Conservation (phyloP, 2,888 invertebrate species). For the Harpalus rufipes region DNA sequence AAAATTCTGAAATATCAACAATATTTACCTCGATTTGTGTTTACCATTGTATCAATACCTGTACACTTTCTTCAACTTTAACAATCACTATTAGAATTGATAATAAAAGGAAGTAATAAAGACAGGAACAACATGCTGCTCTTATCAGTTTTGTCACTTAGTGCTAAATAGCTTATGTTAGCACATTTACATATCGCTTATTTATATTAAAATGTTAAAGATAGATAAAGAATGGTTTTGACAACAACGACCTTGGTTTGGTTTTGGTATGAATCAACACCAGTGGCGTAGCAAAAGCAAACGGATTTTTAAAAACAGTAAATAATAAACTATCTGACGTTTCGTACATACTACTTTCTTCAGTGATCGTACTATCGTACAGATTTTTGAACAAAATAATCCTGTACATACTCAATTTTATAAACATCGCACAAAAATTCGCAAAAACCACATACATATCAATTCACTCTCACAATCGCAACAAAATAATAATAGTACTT, state of each 20-base stretch:
- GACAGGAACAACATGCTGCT: conserved; percentile 34
- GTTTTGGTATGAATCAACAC: not conserved
- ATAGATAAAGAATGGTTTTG: conserved; percentile 41
- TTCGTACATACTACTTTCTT: too few relatives aligned
- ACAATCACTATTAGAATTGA: conserved; percentile 32
- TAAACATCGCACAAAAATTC: too few relatives aligned
- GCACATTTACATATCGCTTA: conserved; percentile 35
- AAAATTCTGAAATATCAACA: not conserved
- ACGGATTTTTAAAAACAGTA: not conserved
- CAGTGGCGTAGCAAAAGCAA: conserved; percentile 40
- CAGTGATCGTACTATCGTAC: too few relatives aligned
- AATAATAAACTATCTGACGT: not conserved
- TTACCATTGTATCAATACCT: conserved; percentile 41
- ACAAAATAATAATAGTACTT: too few relatives aligned
- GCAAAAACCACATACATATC: too few relatives aligned
- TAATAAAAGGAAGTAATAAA: conserved; percentile 29
- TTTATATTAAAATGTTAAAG: not conserved
- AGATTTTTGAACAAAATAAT: too few relatives aligned
- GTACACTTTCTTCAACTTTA: not conserved
- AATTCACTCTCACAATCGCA: too few relatives aligned
- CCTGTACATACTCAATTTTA: too few relatives aligned
- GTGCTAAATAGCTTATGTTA: conserved; percentile 5
- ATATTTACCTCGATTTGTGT: conserved; percentile 50
- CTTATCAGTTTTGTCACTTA: conserved; percentile 17
- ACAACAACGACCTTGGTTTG: conserved; percentile 33